A percentile compares a stretch with the other conserved stretches of the same genome.
These are phyloP conservation scores for Pseudonaja textilis DNA, from an alignment of 2,113 vertebrate species.

Conservation along the genomic window DNA sequence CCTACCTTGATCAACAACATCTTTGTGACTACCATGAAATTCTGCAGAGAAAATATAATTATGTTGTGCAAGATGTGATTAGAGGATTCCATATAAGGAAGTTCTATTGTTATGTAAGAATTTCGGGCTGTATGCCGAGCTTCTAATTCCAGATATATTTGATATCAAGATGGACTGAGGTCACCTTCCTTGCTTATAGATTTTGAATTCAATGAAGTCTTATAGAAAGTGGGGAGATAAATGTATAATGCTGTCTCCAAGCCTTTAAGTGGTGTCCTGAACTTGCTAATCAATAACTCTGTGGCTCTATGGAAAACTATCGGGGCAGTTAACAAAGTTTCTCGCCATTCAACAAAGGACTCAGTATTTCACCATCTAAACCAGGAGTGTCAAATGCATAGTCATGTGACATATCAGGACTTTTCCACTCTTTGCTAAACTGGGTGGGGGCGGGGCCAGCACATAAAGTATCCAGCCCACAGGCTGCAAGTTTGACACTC, in stretches of 20 bases:
- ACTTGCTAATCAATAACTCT: not conserved
- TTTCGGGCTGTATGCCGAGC: not conserved
- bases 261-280: not conserved
- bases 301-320: not conserved
- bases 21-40: not conserved
- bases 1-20: not conserved
- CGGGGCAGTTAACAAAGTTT: not conserved
- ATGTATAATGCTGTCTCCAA: not conserved
- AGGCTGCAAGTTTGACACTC: no score
- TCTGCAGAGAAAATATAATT: not conserved
- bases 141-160: not conserved
- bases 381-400: not conserved
- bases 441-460: no score
- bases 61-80: not conserved
- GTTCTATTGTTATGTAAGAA: not conserved
- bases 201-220: not conserved
- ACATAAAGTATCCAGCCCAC: no score
- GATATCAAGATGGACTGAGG: not conserved
- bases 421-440: no score
- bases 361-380: not conserved
- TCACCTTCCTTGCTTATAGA: not conserved
- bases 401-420: no score
- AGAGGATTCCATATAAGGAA: not conserved
- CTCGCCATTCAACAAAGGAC: not conserved
- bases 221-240: not conserved